Percentiles rank a stretch among this genome's conserved stretches.
Conservation (phyloP, 2,113 vertebrate genomes). For the Crocuta crocuta region DNA sequence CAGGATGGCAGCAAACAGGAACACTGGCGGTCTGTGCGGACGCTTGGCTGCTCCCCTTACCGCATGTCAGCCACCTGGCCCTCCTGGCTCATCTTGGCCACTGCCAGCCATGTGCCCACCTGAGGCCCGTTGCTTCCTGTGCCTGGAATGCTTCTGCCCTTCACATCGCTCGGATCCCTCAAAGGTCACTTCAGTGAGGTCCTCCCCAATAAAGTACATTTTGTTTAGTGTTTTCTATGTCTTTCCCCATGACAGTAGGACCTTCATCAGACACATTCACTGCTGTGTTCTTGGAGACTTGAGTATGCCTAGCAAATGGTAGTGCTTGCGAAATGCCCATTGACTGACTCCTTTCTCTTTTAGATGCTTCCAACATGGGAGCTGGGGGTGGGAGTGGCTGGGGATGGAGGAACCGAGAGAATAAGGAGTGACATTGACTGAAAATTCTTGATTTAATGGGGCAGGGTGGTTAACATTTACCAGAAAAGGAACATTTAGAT, state of each 20-base stretch:
- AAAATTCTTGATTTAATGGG: neutral
- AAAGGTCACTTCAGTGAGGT: neutral
- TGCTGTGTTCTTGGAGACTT: neutral
- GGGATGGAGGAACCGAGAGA: neutral
- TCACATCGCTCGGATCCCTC: neutral
- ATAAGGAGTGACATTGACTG: neutral
- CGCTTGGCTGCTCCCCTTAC: neutral
- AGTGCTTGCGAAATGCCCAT: too few relatives aligned
- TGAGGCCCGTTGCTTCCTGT: neutral
- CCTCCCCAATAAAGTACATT: neutral
- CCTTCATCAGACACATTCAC: neutral
- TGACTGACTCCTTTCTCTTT: neutral
- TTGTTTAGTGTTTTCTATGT: neutral
- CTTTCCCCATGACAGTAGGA: neutral
- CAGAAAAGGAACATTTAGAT: neutral
- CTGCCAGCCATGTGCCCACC: neutral
- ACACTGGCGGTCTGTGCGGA: too few relatives aligned
- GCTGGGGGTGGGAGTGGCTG: neutral
- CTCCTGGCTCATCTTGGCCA: neutral
- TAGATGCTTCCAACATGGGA: neutral
- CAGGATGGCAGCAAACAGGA: neutral
- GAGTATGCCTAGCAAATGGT: neutral
- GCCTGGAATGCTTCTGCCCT: neutral
- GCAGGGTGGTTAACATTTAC: neutral
- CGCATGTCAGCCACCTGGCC: fast-evolving